Conservation (phyloP, 2,888 invertebrate genomes). For the Ferdinandea cuprea region DNA sequence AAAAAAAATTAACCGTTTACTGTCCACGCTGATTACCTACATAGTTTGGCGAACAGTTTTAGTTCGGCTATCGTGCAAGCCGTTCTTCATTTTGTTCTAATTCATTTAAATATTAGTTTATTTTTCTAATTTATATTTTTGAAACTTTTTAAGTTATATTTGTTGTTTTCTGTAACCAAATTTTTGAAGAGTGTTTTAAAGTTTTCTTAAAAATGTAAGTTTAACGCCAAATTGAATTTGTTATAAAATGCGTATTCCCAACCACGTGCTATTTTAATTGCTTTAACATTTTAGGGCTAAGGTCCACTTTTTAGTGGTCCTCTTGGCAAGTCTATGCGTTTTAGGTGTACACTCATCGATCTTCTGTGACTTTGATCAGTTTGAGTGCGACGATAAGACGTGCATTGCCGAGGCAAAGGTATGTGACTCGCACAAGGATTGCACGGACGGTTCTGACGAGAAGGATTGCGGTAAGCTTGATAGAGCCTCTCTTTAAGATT, state of each 20-base stretch:
- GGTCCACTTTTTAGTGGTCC: conserved; percentile 58
- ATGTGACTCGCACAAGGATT: conserved; percentile 81
- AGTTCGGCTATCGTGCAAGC: conserved; percentile 51
- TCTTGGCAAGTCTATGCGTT: background rate
- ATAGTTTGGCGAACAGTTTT: conserved; percentile 50
- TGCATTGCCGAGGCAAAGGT: conserved; percentile 81
- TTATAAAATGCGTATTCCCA: background rate
- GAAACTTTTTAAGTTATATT: conserved; percentile 14
- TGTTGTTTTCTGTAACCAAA: background rate
- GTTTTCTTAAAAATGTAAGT: conserved; percentile 9
- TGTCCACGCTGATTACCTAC: background rate
- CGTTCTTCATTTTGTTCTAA: conserved; percentile 37
- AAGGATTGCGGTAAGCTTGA: conserved; percentile 80
- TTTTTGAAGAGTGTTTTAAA: background rate
- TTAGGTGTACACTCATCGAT: conserved; percentile 5
- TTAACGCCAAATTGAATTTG: conserved; percentile 17
- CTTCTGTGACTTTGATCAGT: conserved; percentile 82
- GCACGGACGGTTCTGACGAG: conserved; percentile 81
- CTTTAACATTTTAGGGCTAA: conserved; percentile 36
- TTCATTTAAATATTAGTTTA: conserved; percentile 6
- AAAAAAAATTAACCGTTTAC: conserved; percentile 36
- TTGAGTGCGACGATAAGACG: conserved; percentile 84
- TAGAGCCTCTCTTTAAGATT: no score
- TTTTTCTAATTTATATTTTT: conserved; percentile 30
- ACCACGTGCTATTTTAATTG: conserved; percentile 57